These are phyloP conservation scores for Caenorhabditis zanzibari DNA, from an alignment of 2,888 invertebrate genomes.

Conservation along the genomic window DNA sequence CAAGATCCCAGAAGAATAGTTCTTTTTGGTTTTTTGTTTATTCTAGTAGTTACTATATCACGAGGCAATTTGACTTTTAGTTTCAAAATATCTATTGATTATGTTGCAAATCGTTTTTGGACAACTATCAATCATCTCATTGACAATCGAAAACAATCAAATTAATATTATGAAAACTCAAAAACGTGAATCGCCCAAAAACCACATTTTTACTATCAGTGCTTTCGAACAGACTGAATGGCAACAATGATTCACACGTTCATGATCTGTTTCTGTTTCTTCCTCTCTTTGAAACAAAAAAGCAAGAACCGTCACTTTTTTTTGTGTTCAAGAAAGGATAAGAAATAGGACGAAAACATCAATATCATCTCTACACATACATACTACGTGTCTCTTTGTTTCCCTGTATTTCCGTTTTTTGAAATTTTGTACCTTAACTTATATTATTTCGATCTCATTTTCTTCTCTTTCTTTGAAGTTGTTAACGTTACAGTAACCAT, in stretches of 20 bases:
- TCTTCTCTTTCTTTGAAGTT: conserved; percentile 5
- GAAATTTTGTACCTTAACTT: conserved; percentile 1
- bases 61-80: too few species aligned
- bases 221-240: conserved; percentile 8
- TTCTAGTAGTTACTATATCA: background rate
- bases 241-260: conserved; percentile 46
- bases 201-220: conserved; percentile 20
- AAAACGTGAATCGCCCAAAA: conserved; percentile 3
- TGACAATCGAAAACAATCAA: background rate
- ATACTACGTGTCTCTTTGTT: conserved; percentile 46
- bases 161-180: background rate
- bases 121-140: too few species aligned
- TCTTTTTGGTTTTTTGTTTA: background rate
- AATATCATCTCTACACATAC: conserved; percentile 40
- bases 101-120: too few species aligned
- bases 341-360: conserved; percentile 39
- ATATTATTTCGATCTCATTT: background rate
- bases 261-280: conserved; percentile 38
- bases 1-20: background rate
- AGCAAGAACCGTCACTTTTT: conserved; percentile 49
- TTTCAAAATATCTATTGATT: too few species aligned
- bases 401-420: background rate
- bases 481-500: conserved; percentile 33
- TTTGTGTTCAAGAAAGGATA: conserved; percentile 44
- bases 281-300: background rate